Evolutionary conservation across 2,888 invertebrate genomes (phyloP), one percentile per base, ranked within the genome.

Genomic region (Cryptocephalus primarius): DNA sequence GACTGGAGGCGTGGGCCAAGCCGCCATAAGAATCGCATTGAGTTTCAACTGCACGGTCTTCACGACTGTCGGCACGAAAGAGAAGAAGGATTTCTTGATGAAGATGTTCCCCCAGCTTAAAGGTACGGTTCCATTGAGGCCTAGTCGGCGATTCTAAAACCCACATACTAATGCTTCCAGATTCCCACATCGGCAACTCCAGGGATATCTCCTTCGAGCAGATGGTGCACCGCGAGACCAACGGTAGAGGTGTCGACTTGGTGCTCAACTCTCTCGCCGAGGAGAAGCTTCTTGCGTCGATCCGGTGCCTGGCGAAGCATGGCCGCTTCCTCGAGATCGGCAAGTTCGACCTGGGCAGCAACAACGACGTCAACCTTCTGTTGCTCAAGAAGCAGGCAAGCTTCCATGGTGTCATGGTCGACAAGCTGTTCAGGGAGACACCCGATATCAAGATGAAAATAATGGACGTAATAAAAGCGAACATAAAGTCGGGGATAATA

Each of bases 241-340:
- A 83, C 8, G 94, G 95, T 9, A 75, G 76, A 56, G 94, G 95
- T 36, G 95, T 97, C 0, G 89, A 97, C 62, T 72, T 94, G 44
- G 87, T 96, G 10, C 71, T 92, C 8, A 97, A 97, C 68, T 94
- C 93, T 0, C 71, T 97, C 39, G 82, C 94, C 1, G 94, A 91
- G 61, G 94, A 96, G 40, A 95, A 95, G 68, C 75, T 95, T 1
- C 76, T 79, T 60, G 86, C 82, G 0, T 82, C 82, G 0, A 66
- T 81, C 0, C 70, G 80, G 3, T 83, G 83, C 54, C 65, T 83
- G 9, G 78, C 74, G 1, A 55, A 56, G 2, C 71, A 74, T 1
- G 83, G 90, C 9, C 73, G 82, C 47, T 91, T 91, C 68, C 66
- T 90, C 42, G 90, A 91, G 71, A 90, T 92, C 50, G 90, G 91